These are phyloP conservation scores for Irena cyanogastra DNA, from an alignment of 2,113 vertebrate species.

Conservation along the genomic window DNA sequence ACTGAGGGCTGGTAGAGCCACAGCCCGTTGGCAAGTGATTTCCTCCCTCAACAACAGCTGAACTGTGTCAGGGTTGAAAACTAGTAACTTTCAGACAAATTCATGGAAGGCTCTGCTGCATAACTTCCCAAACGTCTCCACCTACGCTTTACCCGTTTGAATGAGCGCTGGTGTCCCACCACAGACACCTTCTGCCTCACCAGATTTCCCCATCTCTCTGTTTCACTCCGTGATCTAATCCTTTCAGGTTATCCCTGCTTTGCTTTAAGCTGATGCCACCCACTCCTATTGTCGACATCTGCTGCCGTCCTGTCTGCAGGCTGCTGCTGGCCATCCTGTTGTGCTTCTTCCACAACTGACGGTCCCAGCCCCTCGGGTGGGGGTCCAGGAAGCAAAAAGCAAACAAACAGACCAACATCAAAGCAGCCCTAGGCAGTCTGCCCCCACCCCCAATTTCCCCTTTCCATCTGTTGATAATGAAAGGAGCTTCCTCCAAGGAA, in stretches of 20 bases:
- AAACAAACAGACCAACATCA: constrained; percentile 8
- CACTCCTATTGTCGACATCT: not conserved
- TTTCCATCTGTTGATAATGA: constrained; percentile 20
- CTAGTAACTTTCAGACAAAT: not conserved
- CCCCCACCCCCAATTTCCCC: not conserved
- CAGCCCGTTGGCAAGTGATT: rapidly evolving
- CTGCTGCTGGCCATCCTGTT: not conserved
- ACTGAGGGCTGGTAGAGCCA: not conserved
- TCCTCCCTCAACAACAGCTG: not conserved
- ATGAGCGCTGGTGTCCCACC: not conserved
- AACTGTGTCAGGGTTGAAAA: not conserved
- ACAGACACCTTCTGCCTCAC: not conserved
- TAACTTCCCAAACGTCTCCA: not conserved
- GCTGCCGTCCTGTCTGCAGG: not conserved
- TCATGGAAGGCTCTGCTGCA: not conserved
- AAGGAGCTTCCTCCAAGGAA: not conserved
- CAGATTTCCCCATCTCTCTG: not conserved
- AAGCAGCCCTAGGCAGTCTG: not conserved
- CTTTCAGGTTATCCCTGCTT: not conserved
- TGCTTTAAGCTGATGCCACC: not conserved
- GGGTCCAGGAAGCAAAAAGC: not conserved
- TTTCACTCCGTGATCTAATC: not conserved
- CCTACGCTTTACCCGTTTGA: not conserved
- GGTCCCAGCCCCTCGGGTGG: not conserved
- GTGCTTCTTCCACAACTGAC: not conserved